phyloP scores from a whole-genome alignment of 2,888 invertebrate species.

The Eilema griseolum region DNA sequence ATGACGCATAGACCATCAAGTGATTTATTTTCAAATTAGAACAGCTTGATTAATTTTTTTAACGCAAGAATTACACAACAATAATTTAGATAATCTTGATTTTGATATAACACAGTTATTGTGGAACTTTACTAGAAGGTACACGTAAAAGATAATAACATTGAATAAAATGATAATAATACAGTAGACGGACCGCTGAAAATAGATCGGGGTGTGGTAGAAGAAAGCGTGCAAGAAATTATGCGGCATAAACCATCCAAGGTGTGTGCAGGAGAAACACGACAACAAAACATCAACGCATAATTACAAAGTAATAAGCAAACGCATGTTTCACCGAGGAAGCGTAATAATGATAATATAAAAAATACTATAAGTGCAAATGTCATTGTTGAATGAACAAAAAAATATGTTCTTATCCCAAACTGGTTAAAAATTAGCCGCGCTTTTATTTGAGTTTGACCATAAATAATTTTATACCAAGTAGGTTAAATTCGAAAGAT shows the following conservation, averaged over 20 bases:
- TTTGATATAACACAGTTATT: constrained; percentile 8
- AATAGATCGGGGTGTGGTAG: constrained; percentile 52
- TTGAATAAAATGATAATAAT: constrained; percentile 15
- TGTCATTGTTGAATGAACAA: not conserved
- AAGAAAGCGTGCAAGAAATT: constrained; percentile 67
- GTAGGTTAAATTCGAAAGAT: not conserved
- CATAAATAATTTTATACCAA: not conserved
- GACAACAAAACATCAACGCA: constrained; percentile 56
- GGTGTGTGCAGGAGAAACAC: constrained; percentile 45
- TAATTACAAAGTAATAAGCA: constrained; percentile 67
- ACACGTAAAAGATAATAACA: constrained; percentile 9
- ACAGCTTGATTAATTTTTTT: not conserved
- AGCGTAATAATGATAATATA: not conserved
- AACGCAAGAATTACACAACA: not conserved
- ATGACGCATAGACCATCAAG: not conserved
- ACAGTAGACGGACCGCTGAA: constrained; percentile 30
- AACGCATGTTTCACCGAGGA: constrained; percentile 34
- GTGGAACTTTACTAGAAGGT: not conserved
- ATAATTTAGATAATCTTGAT: constrained; percentile 10
- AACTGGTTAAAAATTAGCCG: not conserved
- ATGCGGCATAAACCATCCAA: constrained; percentile 58
- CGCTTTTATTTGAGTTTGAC: not conserved
- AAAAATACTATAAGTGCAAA: not conserved
- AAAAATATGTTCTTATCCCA: not conserved
- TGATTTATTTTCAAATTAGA: not conserved